Evolutionary conservation across 2,797 vertebrate species (phyloP).

Genomic region (Gymnothorax reevesii): DNA sequence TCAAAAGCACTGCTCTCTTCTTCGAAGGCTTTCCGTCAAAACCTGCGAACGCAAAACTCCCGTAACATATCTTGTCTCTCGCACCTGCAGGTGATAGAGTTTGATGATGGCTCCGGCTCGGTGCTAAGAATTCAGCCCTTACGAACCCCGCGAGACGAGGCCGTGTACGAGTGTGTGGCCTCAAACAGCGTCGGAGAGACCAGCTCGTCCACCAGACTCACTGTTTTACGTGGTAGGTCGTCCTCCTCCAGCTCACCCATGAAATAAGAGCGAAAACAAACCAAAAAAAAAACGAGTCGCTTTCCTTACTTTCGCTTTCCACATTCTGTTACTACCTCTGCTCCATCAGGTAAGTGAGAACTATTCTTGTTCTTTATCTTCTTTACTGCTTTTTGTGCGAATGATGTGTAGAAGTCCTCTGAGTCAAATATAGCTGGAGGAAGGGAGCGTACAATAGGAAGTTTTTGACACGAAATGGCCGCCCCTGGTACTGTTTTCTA

Average conservation of each 20-base stretch:
- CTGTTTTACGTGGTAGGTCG: constrained; percentile 88
- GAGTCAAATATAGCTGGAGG: neutral
- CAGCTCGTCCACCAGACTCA: constrained; percentile 90
- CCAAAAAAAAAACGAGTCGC: neutral
- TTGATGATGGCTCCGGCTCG: constrained; percentile 97
- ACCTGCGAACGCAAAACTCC: constrained; percentile 78
- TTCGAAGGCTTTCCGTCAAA: constrained; percentile 48
- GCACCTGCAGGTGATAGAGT: constrained; percentile 91
- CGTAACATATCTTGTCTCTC: constrained; percentile 89
- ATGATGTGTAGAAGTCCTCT: neutral
- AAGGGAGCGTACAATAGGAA: neutral
- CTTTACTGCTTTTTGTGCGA: neutral
- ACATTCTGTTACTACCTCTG: constrained; percentile 5
- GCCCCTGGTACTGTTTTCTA: neutral
- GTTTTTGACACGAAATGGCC: neutral
- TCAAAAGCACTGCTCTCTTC: neutral
- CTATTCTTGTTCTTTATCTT: neutral
- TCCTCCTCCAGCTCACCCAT: neutral
- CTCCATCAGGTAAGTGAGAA: constrained; percentile 35
- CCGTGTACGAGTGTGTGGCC: constrained; percentile 95
- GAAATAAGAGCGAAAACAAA: neutral
- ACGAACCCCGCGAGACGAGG: constrained; percentile 93
- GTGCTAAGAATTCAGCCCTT: constrained; percentile 97
- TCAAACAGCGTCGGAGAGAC: constrained; percentile 92
- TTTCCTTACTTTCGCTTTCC: constrained; percentile 1